Evolutionary conservation across 2,888 invertebrate genomes (phyloP), one percentile per base, ranked within the genome.

Genomic region (Aphodius sticticus): DNA sequence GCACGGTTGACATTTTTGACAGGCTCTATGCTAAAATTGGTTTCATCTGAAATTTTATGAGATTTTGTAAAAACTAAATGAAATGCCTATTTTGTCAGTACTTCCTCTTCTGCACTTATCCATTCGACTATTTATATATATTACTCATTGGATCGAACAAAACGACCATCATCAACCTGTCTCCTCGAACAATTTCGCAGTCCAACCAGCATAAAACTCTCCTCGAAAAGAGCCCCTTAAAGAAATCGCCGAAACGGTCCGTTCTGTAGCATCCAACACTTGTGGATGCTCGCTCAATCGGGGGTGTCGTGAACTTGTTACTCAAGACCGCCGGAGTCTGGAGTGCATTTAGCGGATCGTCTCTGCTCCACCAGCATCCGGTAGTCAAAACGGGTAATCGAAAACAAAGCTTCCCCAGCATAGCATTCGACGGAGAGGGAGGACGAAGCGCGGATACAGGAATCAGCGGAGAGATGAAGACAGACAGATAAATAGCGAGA

Each of bases 221-320:
- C 7, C 36, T 35, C 35, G 26, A 26, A 74, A 74, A 74, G 35
- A 36, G 35, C 37, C n/a, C 35, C 37, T 26, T 74, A 26, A 26
- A 36, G 74, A 36, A 36, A 74, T 74, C 37, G 37, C 35, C 74
- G 35, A 70, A 16, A 74, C 74, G 35, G 15, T 9, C 37, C n/a
- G 15, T 26, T 16, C 36, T 74, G 1, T 53, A 53, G 12, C 9
- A 53, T 53, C 53, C 12, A 53, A 53, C 53, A 53, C 53, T 53
- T 53, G 53, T 53, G 53, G 53, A 53, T 53, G 53, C 12, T 53
- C 53, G 53, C 12, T 53, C 53, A 53, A 53, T 53, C 53, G 53
- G 53, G 53, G 53, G 7, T 53, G 53, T 53, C 53, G 53, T 53
- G 53, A 53, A 53, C 53, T 53, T 53, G 53, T 53, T 53, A 53